These are phyloP conservation scores for Carassius auratus DNA, from an alignment of 2,113 vertebrate genomes.

Conservation along the genomic window DNA sequence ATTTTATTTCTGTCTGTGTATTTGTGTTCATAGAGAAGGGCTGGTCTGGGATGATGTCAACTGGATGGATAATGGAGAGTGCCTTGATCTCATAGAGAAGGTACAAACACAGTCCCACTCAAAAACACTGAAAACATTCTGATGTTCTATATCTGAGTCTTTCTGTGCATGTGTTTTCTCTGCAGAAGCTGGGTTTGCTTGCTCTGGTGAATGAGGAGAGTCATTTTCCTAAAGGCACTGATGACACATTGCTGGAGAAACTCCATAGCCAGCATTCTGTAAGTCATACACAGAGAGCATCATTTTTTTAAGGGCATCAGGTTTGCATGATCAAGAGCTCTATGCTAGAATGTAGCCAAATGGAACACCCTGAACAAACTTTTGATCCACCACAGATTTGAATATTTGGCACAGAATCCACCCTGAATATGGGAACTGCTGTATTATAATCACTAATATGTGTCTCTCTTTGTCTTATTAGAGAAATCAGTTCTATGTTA, in stretches of 20 bases:
- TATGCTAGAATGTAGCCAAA: neutral
- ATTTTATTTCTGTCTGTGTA: neutral
- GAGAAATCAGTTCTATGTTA: slow-evolving; percentile 96
- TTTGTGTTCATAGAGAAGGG: slow-evolving; percentile 83
- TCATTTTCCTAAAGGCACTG: slow-evolving; percentile 96
- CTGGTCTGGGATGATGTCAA: slow-evolving; percentile 92
- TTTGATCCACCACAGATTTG: neutral
- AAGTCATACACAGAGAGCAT: slow-evolving; percentile 56
- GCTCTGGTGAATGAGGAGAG: slow-evolving; percentile 98
- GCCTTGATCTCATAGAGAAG: slow-evolving; percentile 97
- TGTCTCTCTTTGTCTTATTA: slow-evolving; percentile 64
- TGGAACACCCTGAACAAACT: neutral
- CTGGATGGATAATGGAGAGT: slow-evolving; percentile 98
- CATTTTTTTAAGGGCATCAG: neutral
- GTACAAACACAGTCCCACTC: slow-evolving; percentile 66
- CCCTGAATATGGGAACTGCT: neutral
- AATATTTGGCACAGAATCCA: neutral
- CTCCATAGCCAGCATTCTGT: slow-evolving; percentile 92
- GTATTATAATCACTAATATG: neutral
- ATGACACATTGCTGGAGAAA: slow-evolving; percentile 91
- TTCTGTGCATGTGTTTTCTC: slow-evolving; percentile 43
- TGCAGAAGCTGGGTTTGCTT: slow-evolving; percentile 93
- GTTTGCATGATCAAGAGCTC: neutral
- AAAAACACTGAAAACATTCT: neutral
- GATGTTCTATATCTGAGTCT: neutral